Percentiles rank a stretch among this genome's conserved stretches.
These are phyloP conservation scores for Metellina segmentata DNA, from an alignment of 2,888 invertebrate genomes.

Conservation along the genomic window DNA sequence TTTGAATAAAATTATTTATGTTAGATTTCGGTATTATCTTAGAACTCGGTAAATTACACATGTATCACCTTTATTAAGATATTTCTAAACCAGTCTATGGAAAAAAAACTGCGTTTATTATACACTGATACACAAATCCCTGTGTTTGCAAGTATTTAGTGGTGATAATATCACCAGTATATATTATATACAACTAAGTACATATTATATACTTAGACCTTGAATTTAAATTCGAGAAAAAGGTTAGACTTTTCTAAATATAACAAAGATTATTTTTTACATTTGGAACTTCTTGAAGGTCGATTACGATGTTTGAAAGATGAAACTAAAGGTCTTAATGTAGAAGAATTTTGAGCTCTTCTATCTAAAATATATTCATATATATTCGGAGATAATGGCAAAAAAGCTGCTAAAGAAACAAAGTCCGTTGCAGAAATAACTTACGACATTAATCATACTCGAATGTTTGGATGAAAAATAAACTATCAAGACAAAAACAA, in stretches of 20 bases:
- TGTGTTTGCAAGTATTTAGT: neutral
- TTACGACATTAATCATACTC: conserved; percentile 23
- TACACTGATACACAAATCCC: conserved; percentile 17
- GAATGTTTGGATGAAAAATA: neutral
- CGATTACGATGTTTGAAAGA: conserved; percentile 5
- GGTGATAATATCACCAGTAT: too few relatives aligned
- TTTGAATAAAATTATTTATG: neutral
- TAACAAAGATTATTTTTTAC: neutral
- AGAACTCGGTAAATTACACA: neutral
- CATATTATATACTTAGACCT: too few relatives aligned
- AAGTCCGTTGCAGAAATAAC: conserved; percentile 16
- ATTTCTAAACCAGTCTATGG: neutral
- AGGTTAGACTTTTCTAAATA: conserved; percentile 6
- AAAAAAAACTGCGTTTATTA: neutral
- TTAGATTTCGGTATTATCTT: neutral
- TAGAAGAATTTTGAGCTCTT: conserved; percentile 31
- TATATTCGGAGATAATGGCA: conserved; percentile 4
- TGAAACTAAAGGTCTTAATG: conserved; percentile 28
- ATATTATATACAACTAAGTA: too few relatives aligned
- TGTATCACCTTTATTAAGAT: neutral
- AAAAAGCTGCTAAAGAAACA: conserved; percentile 23
- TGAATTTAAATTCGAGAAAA: neutral
- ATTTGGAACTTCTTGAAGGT: neutral
- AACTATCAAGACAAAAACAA: conserved; percentile 33
- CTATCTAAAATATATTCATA: conserved; percentile 33